Base-by-base conservation (phyloP, 1,140 invertebrate genomes). In the Paralvinella palmiformis region DNA sequence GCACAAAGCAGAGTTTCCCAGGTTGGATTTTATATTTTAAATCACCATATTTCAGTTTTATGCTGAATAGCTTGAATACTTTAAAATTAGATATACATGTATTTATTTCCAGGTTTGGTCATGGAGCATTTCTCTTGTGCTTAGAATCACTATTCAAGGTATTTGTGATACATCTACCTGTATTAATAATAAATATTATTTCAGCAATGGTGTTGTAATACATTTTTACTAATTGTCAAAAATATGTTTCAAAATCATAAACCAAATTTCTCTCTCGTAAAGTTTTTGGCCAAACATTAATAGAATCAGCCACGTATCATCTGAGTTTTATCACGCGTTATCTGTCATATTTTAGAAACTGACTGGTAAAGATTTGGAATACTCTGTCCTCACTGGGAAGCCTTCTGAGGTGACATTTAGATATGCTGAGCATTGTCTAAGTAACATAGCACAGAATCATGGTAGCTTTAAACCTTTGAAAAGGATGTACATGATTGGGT, bases 351-450 rank as follows among this genome's bases (percentile, higher is more conserved):
- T n/a, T 60, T 62, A 80, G 73, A 88, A 88, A 73, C 78, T 87
- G 17, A 88, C 86, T n/a, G 85, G 85, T 3, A 80, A 84, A 37
- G 83, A 87, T 60, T 72, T 88, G 52, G 77, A 82, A 2, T 88
- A 87, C 68, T 81, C 84, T 58, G 84, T 85, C 29, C 72, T 88
- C 48, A 79, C 88, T 48, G 87, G 87, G n/a, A 88, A 88, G 76
- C 87, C 87, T 10, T 86, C 84, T 68, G 85, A 87, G 76, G 79
- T 88, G 29, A 88, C 87, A 1, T 88, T 86, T 73, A 82, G 84
- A 68, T 85, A 87, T 73, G 85, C 86, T 5, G 85, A 85, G 74
- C 74, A 84, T 31, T 79, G 85, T 72, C 78, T 88, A 5, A 73
- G 83, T 59, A 71, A 80, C 33, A 83, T 86, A 66, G 85, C 85